These are phyloP conservation scores for Hirtodrosophila histrioides DNA, from an alignment of 2,888 invertebrate species.

Conservation along the genomic window DNA sequence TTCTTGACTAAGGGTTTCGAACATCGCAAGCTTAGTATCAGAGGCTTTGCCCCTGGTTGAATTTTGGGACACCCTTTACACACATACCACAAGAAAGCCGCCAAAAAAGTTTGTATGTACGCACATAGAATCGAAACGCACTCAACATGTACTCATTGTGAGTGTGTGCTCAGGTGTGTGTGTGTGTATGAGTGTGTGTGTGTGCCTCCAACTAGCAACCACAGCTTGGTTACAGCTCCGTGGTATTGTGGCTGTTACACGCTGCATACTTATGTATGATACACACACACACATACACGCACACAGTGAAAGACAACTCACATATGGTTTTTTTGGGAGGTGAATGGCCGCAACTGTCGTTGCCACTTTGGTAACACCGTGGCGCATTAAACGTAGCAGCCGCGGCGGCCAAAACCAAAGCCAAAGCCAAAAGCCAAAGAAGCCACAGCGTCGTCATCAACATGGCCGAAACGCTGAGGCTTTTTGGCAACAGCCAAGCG, in stretches of 20 bases:
- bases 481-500: conserved; percentile 53
- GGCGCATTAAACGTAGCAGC: conserved; percentile 77
- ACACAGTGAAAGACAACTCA: conserved; percentile 24
- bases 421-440: conserved; percentile 52
- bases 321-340: conserved; percentile 76
- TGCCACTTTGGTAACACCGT: conserved; percentile 77
- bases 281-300: conserved; percentile 30
- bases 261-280: conserved; percentile 36
- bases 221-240: conserved; percentile 66
- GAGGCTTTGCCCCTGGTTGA: too few relatives aligned
- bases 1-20: too few relatives aligned
- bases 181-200: conserved; percentile 50
- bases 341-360: conserved; percentile 82
- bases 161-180: conserved; percentile 28
- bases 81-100: conserved; percentile 35
- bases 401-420: conserved; percentile 51
- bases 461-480: conserved; percentile 39
- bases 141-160: conserved; percentile 35
- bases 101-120: conserved; percentile 45
- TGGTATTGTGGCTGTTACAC: conserved; percentile 57
- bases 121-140: conserved; percentile 60
- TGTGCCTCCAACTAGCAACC: conserved; percentile 55
- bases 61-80: background rate
- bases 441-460: conserved; percentile 62
- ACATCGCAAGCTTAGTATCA: too few relatives aligned